Conservation (phyloP, 2,113 vertebrate species). For the Mohoua ochrocephala region DNA sequence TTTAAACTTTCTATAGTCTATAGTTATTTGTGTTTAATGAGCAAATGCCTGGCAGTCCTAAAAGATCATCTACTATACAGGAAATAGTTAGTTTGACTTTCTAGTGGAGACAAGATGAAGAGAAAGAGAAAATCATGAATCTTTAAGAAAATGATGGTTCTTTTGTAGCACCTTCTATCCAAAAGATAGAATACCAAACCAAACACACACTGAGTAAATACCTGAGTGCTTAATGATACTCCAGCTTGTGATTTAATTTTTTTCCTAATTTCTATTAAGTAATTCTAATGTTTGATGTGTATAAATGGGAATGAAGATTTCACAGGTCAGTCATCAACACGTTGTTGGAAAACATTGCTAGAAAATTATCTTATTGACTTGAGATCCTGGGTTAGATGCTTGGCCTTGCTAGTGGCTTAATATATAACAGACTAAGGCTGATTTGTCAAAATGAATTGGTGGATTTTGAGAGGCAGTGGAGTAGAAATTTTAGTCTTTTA, state of each 20-base stretch:
- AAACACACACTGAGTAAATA: background rate
- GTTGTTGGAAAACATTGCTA: background rate
- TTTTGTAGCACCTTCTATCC: background rate
- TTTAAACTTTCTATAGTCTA: background rate
- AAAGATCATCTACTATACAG: background rate
- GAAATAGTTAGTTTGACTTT: background rate
- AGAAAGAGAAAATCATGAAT: background rate
- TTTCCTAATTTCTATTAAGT: background rate
- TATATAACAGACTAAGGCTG: background rate
- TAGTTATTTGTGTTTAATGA: background rate
- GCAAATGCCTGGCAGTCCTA: background rate
- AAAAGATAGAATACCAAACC: background rate
- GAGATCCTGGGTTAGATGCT: background rate
- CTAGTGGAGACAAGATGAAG: background rate
- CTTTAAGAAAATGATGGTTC: background rate
- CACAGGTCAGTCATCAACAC: background rate
- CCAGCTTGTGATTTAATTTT: background rate
- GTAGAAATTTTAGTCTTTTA: background rate
- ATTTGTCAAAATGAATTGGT: background rate
- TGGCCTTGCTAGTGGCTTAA: background rate
- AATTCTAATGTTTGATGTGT: background rate
- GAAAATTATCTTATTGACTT: background rate
- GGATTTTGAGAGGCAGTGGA: background rate
- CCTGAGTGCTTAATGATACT: background rate
- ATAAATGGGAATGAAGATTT: background rate